Evolutionary conservation across 2,797 vertebrate genomes (phyloP).

Genomic region (Cuculus canorus): DNA sequence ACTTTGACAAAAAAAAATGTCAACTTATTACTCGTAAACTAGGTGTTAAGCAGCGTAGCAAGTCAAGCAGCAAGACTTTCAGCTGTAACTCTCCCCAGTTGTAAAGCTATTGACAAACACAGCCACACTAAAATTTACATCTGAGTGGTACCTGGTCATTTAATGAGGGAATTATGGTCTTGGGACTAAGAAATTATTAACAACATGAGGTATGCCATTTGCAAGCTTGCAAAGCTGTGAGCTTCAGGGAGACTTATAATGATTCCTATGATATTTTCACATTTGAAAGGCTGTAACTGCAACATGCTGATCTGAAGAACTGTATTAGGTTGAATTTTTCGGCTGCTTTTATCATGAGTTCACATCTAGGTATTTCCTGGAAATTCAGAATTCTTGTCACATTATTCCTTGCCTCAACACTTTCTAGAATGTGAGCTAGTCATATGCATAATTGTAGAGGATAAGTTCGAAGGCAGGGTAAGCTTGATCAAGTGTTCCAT

Average conservation of each 20-base stretch:
- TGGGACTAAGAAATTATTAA: background rate
- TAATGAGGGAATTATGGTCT: background rate
- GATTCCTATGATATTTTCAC: background rate
- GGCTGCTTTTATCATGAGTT: background rate
- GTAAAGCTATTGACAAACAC: background rate
- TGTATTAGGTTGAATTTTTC: background rate
- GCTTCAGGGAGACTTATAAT: background rate
- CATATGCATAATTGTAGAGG: slow-evolving; percentile 1
- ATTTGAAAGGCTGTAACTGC: background rate
- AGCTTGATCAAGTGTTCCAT: slow-evolving; percentile 46
- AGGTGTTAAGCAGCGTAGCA: background rate
- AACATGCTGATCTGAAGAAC: background rate
- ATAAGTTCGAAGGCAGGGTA: slow-evolving; percentile 12
- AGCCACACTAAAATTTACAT: background rate
- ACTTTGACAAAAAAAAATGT: too few species aligned
- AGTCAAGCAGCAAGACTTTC: background rate
- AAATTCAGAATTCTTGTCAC: slow-evolving; percentile 28
- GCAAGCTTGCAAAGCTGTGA: background rate
- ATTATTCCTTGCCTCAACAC: background rate
- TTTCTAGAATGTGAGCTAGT: slow-evolving; percentile 1
- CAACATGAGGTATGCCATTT: background rate
- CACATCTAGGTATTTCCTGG: slow-evolving; percentile 13
- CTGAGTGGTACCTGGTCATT: background rate
- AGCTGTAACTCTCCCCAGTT: background rate
- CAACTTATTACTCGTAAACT: background rate